These are phyloP conservation scores for Himalopsyche tibetana DNA, from an alignment of 2,888 invertebrate species.

Conservation along the genomic window DNA sequence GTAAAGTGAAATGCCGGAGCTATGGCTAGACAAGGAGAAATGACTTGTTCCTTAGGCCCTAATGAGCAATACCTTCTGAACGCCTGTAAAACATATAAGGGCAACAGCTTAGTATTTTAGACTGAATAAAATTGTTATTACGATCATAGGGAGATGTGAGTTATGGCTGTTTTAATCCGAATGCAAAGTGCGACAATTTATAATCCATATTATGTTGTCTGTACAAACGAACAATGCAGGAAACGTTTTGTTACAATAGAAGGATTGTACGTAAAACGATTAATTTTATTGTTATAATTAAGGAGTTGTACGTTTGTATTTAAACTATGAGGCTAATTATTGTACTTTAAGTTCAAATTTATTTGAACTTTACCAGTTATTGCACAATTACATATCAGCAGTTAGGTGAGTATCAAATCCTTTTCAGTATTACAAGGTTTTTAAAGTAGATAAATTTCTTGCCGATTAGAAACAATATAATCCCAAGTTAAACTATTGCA, in stretches of 20 bases:
- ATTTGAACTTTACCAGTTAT: too few species aligned
- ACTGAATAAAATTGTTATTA: conserved; percentile 26
- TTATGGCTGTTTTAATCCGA: not conserved
- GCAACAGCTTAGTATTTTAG: conserved; percentile 20
- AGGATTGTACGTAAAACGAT: not conserved
- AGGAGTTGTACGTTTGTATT: not conserved
- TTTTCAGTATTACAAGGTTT: too few species aligned
- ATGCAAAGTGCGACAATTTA: conserved; percentile 32
- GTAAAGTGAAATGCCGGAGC: conserved; percentile 33
- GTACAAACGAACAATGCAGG: not conserved
- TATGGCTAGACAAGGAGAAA: conserved; percentile 23
- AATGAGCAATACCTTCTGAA: conserved; percentile 37
- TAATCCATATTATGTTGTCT: not conserved
- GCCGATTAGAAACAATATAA: too few species aligned
- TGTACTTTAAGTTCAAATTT: not conserved
- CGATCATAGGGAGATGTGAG: not conserved
- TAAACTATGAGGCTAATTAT: not conserved
- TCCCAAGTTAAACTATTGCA: too few species aligned
- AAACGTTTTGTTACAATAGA: not conserved
- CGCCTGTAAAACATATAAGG: conserved; percentile 34
- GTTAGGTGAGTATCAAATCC: too few species aligned
- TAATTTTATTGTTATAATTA: not conserved
- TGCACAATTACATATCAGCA: too few species aligned
- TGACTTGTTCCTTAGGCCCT: conserved; percentile 12
- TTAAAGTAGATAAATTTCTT: too few species aligned